phyloP scores from a whole-genome alignment of 2,888 invertebrate species.

The Hydrotaea cyrtoneurina region DNA sequence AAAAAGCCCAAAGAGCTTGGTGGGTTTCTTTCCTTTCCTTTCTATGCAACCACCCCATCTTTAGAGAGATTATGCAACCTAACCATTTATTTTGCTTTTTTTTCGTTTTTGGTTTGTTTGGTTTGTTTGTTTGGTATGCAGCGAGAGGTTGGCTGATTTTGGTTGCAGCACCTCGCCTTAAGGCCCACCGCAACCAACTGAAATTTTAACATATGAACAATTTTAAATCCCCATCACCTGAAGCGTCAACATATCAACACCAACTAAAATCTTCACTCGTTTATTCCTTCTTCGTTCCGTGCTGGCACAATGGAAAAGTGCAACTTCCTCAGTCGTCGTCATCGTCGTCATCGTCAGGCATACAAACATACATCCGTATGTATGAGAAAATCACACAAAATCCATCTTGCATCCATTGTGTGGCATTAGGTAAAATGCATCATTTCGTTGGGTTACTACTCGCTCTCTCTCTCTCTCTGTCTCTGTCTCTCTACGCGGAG shows the following conservation, averaged over 20 bases:
- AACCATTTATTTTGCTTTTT: conserved; percentile 26
- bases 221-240: conserved; percentile 65
- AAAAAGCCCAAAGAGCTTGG: conserved; percentile 7
- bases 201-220: conserved; percentile 49
- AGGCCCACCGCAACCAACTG: not conserved
- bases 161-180: conserved; percentile 7
- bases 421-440: conserved; percentile 28
- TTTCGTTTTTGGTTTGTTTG: not conserved
- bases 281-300: not conserved
- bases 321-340: conserved; percentile 24
- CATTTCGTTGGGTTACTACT: conserved; percentile 25
- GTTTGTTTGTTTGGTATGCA: too few relatives aligned
- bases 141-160: not conserved
- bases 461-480: not conserved
- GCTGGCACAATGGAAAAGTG: conserved; percentile 3
- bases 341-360: too few relatives aligned
- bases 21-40: conserved; percentile 25
- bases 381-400: conserved; percentile 17
- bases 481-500: not conserved
- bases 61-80: conserved; percentile 61
- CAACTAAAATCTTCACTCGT: conserved; percentile 17
- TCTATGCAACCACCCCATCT: conserved; percentile 44
- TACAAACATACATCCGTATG: too few relatives aligned
- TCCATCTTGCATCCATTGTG: conserved; percentile 16
- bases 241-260: conserved; percentile 67